Evolutionary conservation across 2,113 vertebrate genomes (phyloP).

Genomic region (Ictalurus punctatus): DNA sequence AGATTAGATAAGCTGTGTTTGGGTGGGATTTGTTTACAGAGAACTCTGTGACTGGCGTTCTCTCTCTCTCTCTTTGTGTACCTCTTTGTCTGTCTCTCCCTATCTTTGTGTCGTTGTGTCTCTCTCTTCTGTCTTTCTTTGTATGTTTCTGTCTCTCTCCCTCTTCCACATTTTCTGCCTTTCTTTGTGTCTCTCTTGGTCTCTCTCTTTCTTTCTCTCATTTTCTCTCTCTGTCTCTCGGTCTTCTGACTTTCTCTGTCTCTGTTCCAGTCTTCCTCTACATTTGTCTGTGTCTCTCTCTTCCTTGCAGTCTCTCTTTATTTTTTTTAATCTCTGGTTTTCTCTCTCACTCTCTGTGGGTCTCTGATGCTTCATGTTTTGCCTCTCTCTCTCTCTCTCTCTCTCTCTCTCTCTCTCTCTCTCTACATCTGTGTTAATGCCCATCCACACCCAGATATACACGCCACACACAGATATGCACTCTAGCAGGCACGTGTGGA

Average conservation of each 20-base stretch:
- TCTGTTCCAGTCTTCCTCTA: too few relatives aligned
- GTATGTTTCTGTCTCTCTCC: neutral
- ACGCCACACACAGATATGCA: neutral
- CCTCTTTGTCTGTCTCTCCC: neutral
- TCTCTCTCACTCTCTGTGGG: neutral
- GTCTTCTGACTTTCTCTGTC: too few relatives aligned
- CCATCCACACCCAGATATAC: conserved; percentile 10
- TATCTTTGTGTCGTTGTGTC: neutral
- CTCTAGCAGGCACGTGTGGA: conserved; percentile 32
- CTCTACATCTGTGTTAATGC: conserved; percentile 20
- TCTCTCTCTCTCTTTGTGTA: neutral
- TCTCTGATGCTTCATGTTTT: neutral
- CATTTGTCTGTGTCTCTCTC: too few relatives aligned
- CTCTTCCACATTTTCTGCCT: too few relatives aligned
- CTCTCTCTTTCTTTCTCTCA: too few relatives aligned
- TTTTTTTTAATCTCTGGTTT: neutral
- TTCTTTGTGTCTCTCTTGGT: neutral
- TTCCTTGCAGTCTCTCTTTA: neutral
- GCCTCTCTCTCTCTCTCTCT: neutral
- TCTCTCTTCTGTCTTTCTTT: neutral
- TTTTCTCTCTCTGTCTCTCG: neutral
- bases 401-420: neutral
- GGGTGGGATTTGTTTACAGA: conserved; percentile 54
- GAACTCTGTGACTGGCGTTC: conserved; percentile 16
- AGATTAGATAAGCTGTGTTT: conserved; percentile 51